These are phyloP conservation scores for Apoda limacodes DNA, from an alignment of 2,888 invertebrate species.

Conservation along the genomic window DNA sequence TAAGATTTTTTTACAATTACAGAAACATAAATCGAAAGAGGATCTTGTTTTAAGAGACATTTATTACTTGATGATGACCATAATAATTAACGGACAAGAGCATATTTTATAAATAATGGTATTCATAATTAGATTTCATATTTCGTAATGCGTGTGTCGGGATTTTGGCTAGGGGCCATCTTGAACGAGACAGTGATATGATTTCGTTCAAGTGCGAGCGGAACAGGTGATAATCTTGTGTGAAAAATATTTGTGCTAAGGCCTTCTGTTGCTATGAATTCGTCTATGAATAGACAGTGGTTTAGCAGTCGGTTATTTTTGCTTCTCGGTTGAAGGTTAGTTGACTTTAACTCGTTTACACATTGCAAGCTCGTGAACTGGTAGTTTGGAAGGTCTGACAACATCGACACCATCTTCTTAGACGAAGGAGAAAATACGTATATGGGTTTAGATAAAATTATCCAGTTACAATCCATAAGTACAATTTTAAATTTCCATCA, in stretches of 20 bases:
- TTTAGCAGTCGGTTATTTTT: slow-evolving; percentile 48
- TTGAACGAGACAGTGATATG: slow-evolving; percentile 42
- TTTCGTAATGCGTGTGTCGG: slow-evolving; percentile 55
- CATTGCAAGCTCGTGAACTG: no score
- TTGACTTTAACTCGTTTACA: no score
- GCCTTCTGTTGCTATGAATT: slow-evolving; percentile 55
- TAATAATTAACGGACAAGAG: slow-evolving; percentile 15
- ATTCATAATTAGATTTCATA: slow-evolving; percentile 60
- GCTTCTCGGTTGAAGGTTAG: slow-evolving; percentile 51
- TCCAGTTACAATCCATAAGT: no score
- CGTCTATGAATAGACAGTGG: slow-evolving; percentile 51
- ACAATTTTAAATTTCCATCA: no score
- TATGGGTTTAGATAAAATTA: no score
- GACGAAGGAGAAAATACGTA: no score
- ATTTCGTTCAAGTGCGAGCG: slow-evolving; percentile 44
- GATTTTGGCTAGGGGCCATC: slow-evolving; percentile 49
- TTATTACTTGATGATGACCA: no score
- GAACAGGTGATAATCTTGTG: slow-evolving; percentile 60
- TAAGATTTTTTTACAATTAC: no score
- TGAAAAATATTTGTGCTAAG: slow-evolving; percentile 69
- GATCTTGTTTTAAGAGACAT: no score
- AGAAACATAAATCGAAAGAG: no score
- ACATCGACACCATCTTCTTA: no score
- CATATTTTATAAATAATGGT: slow-evolving; percentile 33
- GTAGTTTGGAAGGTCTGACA: no score